These are phyloP conservation scores for Neomorphus geoffroyi DNA, from an alignment of 2,797 vertebrate genomes.

Conservation along the genomic window DNA sequence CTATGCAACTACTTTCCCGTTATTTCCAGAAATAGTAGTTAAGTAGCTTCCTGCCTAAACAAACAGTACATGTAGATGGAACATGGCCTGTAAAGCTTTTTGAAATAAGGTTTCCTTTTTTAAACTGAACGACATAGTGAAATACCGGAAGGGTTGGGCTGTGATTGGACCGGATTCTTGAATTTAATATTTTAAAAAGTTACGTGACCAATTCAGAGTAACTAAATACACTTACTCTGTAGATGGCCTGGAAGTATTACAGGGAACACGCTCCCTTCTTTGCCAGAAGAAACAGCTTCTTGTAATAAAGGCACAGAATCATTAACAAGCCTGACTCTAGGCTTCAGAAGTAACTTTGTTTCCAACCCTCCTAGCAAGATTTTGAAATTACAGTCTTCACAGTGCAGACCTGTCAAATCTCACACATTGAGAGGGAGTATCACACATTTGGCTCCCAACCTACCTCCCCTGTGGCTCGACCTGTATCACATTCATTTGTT, in stretches of 20 bases:
- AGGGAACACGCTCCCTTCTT: background rate
- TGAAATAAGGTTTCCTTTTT: slow-evolving; percentile 32
- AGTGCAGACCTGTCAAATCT: slow-evolving; percentile 5
- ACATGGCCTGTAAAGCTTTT: slow-evolving; percentile 17
- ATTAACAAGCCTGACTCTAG: slow-evolving; percentile 23
- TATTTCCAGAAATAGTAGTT: slow-evolving; percentile 56
- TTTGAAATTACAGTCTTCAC: slow-evolving; percentile 24
- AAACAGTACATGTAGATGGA: background rate
- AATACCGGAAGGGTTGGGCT: slow-evolving; percentile 65
- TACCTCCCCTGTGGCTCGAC: background rate
- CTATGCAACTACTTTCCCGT: slow-evolving; percentile 33
- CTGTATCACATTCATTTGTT: background rate
- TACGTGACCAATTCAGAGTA: slow-evolving; percentile 34
- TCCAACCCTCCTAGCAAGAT: slow-evolving; percentile 31
- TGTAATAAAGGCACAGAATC: slow-evolving; percentile 28
- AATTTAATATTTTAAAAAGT: slow-evolving; percentile 33
- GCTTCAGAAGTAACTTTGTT: slow-evolving; percentile 16
- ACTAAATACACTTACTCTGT: background rate
- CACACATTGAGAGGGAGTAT: slow-evolving; percentile 4
- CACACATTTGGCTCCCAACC: background rate
- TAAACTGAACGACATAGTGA: background rate
- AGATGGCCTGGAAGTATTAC: background rate
- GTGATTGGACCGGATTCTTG: background rate
- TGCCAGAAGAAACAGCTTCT: background rate
- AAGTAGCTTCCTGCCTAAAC: slow-evolving; percentile 51